Evolutionary conservation across 2,888 invertebrate species (phyloP).

Genomic region (Prosopocoilus inquinatus): DNA sequence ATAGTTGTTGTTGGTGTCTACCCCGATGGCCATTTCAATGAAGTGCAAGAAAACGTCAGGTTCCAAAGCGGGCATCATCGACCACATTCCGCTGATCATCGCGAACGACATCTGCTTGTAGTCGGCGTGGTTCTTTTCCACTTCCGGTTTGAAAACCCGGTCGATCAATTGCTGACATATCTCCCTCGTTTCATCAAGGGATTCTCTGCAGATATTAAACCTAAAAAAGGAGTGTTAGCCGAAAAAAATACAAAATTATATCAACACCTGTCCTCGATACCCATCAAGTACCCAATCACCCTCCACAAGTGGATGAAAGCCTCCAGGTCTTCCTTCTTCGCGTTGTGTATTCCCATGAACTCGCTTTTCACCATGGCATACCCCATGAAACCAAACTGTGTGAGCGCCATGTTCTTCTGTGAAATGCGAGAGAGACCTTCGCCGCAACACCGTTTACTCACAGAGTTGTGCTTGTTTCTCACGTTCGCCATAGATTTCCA

Average conservation of each 20-base stretch:
- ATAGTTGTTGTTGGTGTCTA: slow-evolving; percentile 24
- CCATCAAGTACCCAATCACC: slow-evolving; percentile 76
- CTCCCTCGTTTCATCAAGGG: slow-evolving; percentile 61
- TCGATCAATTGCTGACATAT: slow-evolving; percentile 60
- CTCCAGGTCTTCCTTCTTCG: slow-evolving; percentile 64
- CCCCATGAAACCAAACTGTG: slow-evolving; percentile 87
- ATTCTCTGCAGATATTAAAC: slow-evolving; percentile 68
- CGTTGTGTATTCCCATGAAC: slow-evolving; percentile 63
- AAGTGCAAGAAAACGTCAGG: slow-evolving; percentile 57
- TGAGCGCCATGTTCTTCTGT: slow-evolving; percentile 81
- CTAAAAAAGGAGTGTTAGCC: slow-evolving; percentile 43
- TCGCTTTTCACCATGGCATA: slow-evolving; percentile 64
- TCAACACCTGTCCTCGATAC: slow-evolving; percentile 72
- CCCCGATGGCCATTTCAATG: slow-evolving; percentile 14
- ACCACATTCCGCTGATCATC: slow-evolving; percentile 69
- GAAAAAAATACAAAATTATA: not conserved
- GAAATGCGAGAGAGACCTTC: slow-evolving; percentile 60
- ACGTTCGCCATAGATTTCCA: slow-evolving; percentile 69
- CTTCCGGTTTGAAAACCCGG: slow-evolving; percentile 60
- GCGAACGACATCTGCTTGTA: slow-evolving; percentile 65
- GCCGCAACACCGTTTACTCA: slow-evolving; percentile 54
- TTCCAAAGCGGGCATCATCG: slow-evolving; percentile 62
- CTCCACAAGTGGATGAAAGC: slow-evolving; percentile 83
- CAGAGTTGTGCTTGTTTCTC: slow-evolving; percentile 64
- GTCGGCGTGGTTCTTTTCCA: slow-evolving; percentile 59